A percentile compares a stretch with the other conserved stretches of the same genome.
These are phyloP conservation scores for Drosophila subsilvestris DNA, from an alignment of 2,888 invertebrate genomes.

Conservation along the genomic window DNA sequence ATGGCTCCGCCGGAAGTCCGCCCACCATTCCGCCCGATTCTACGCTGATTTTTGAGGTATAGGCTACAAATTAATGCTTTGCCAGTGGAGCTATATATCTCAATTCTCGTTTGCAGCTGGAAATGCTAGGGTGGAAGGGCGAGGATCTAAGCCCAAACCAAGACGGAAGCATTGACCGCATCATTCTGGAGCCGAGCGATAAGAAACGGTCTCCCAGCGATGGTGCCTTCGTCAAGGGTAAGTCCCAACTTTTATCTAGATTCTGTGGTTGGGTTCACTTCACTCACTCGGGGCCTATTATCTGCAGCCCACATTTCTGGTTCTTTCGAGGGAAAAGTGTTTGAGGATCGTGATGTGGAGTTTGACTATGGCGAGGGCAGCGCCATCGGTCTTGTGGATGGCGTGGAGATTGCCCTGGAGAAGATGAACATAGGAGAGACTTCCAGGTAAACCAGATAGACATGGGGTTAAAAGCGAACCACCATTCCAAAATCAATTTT, in stretches of 20 bases:
- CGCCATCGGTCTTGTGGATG: slow-evolving; percentile 90
- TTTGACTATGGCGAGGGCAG: slow-evolving; percentile 95
- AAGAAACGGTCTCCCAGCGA: slow-evolving; percentile 91
- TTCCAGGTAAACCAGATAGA: slow-evolving; percentile 84
- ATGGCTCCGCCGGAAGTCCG: slow-evolving; percentile 92
- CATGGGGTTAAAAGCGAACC: background rate
- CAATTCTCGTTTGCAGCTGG: slow-evolving; percentile 87
- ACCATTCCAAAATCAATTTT: background rate
- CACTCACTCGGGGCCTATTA: background rate
- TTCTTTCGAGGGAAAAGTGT: slow-evolving; percentile 69
- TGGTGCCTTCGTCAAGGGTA: slow-evolving; percentile 93
- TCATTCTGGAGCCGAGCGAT: slow-evolving; percentile 89
- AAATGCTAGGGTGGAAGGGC: slow-evolving; percentile 93
- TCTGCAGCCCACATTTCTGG: slow-evolving; percentile 77
- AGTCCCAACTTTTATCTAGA: slow-evolving; percentile 25
- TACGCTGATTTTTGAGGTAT: slow-evolving; percentile 94
- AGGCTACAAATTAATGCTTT: background rate
- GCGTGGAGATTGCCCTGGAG: slow-evolving; percentile 92
- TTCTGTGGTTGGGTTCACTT: background rate
- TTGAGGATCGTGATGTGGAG: slow-evolving; percentile 91
- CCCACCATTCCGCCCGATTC: slow-evolving; percentile 95
- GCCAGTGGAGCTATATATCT: background rate
- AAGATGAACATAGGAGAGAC: slow-evolving; percentile 93
- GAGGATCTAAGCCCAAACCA: slow-evolving; percentile 94
- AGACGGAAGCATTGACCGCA: slow-evolving; percentile 92